Conservation (phyloP, 2,113 vertebrate species). For the Carassius carassius region DNA sequence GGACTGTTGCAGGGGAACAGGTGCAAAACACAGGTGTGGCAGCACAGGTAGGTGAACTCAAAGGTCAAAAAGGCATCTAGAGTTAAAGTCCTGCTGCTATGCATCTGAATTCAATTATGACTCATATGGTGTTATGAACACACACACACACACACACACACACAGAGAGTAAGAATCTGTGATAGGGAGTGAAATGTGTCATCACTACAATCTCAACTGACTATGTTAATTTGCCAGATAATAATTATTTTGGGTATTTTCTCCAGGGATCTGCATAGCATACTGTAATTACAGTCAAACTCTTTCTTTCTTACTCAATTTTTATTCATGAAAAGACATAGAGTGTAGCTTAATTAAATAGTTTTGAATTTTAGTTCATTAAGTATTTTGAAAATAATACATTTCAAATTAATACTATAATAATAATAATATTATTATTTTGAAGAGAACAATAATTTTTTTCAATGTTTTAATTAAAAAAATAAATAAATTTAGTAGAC, state of each 20-base stretch:
- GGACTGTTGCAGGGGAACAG: conserved; percentile 33
- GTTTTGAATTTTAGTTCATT: background rate
- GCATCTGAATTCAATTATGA: background rate
- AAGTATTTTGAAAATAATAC: too few relatives aligned
- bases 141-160: background rate
- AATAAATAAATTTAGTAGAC: too few relatives aligned
- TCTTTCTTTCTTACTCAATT: background rate
- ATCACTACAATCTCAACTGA: background rate
- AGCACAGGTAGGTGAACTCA: background rate
- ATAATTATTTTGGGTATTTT: background rate
- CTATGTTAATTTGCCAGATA: background rate
- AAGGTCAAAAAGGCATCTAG: conserved; percentile 11
- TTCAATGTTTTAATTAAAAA: too few relatives aligned
- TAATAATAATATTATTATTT: too few relatives aligned
- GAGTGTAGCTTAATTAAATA: background rate
- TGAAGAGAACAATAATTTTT: too few relatives aligned
- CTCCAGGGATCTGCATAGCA: background rate
- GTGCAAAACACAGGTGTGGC: conserved; percentile 16
- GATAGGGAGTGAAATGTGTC: background rate
- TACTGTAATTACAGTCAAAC: conserved; percentile 7
- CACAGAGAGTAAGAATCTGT: background rate
- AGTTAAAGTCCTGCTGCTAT: conserved; percentile 20
- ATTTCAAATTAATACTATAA: too few relatives aligned
- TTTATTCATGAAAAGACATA: background rate
- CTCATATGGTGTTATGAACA: background rate